Evolutionary conservation across 2,113 vertebrate species (phyloP), one percentile per base, ranked within the genome.

Genomic region (Antechinus flavipes): DNA sequence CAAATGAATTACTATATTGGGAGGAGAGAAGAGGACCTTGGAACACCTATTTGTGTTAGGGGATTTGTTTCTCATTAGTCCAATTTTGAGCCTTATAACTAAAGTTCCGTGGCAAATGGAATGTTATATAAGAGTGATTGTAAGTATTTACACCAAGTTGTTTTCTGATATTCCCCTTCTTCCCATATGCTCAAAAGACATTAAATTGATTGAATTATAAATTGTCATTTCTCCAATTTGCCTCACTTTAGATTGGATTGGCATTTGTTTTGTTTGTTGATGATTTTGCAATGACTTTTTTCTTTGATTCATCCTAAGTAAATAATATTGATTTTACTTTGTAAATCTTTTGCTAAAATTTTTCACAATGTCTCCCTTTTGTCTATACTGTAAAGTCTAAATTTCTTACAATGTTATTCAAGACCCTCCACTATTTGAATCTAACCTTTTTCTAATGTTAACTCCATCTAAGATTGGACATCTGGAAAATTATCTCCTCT

Each of bases 291-390:
- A 7, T 8, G n/a, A 84, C 42, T 84, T 84, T 35, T 84, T 42
- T 84, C 19, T 84, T n/a, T 84, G 35, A 76, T 0, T 84, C 68
- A 23, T n/a, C 16, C 8, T 42, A 23, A n/a, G 19, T 84, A 84
- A 19, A 84, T 23, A 84, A 84, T 42, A 84, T 19, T 68, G 30
- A 61, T 61, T n/a, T 35, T 93, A 55, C 94, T 94, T n/a, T 95
- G 7, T 61, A 54, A 68, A 90, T 96, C 9, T 1, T 84, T 93
- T 96, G 92, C 90, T 94, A 68, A 93, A 95, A 47, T 61, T 76
- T 68, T 68, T 76, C n/a, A 35, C 1, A 76, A n/a, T 19, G 5
- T 91, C 42, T 58, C 19, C 14, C 25, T 2, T 30, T 26, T 53
- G 68, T 24, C 53, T 19, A 30, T 58, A 76, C 12, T 90, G 90